These are phyloP conservation scores for Thunnus albacares DNA, from an alignment of 2,797 vertebrate genomes.

Conservation along the genomic window DNA sequence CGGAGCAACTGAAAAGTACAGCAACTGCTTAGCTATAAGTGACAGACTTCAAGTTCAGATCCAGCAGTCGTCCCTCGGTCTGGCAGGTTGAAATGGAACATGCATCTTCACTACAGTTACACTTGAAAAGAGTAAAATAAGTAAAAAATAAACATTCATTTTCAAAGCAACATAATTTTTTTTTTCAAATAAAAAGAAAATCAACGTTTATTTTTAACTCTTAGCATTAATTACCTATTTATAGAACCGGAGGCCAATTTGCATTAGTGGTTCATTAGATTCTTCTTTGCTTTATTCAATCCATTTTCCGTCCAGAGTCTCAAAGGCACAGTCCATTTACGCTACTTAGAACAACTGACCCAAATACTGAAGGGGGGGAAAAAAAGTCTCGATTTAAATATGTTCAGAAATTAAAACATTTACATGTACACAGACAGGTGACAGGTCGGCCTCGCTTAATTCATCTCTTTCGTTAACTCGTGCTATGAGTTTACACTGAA, in stretches of 20 bases:
- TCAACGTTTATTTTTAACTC: constrained; percentile 26
- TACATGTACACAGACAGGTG: constrained; percentile 44
- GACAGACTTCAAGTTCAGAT: constrained; percentile 31
- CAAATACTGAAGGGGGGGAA: constrained; percentile 46
- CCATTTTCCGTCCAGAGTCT: constrained; percentile 33
- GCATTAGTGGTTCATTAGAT: constrained; percentile 52
- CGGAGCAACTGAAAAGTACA: constrained; percentile 13
- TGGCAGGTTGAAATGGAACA: constrained; percentile 54
- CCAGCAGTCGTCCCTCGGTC: constrained; percentile 1
- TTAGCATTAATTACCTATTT: constrained; percentile 55
- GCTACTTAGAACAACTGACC: constrained; percentile 36
- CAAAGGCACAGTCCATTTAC: constrained; percentile 48
- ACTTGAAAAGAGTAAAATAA: constrained; percentile 46
- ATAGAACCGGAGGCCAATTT: constrained; percentile 61
- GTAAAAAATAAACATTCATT: constrained; percentile 48
- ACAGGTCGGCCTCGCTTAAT: constrained; percentile 17
- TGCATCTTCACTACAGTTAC: constrained; percentile 73
- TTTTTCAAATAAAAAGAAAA: constrained; percentile 44
- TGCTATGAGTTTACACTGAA: constrained; percentile 36
- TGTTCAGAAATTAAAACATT: constrained; percentile 61
- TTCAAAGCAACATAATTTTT: constrained; percentile 31
- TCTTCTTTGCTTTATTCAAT: constrained; percentile 41
- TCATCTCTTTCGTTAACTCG: constrained; percentile 30
- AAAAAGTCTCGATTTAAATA: constrained; percentile 59
- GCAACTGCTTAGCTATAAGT: constrained; percentile 4